Conservation (phyloP, 2,797 vertebrate genomes). For the Poeciliopsis infans region DNA sequence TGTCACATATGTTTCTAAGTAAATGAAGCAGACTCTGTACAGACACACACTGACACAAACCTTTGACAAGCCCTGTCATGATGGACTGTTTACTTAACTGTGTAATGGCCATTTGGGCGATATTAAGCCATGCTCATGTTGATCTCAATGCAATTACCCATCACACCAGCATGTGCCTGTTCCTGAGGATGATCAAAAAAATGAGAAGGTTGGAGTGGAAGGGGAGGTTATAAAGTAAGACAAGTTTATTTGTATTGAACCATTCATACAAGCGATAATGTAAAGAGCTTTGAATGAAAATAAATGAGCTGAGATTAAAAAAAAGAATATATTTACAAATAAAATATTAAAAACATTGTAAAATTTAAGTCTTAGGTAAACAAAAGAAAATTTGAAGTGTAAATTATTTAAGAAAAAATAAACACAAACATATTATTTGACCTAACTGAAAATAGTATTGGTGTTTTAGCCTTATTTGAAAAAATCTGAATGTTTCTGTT, state of each 20-base stretch:
- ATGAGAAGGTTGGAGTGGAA: background rate
- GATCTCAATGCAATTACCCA: conserved; percentile 64
- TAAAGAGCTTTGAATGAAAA: background rate
- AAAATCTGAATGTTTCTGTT: background rate
- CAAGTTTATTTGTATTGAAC: background rate
- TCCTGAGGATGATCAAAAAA: conserved; percentile 21
- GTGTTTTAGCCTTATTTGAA: background rate
- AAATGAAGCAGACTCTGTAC: background rate
- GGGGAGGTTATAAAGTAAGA: background rate
- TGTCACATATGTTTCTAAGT: background rate
- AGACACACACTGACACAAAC: conserved; percentile 1
- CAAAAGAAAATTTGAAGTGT: background rate
- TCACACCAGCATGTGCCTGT: conserved; percentile 42
- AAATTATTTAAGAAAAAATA: background rate
- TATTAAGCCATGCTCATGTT: conserved; percentile 45
- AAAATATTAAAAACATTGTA: background rate
- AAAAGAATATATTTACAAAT: background rate
- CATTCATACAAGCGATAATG: background rate
- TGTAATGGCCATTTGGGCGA: conserved; percentile 69
- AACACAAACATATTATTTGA: background rate
- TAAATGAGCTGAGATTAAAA: background rate
- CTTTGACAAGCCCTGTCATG: conserved; percentile 24
- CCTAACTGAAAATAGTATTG: background rate
- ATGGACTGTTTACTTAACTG: conserved; percentile 50
- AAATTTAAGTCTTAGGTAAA: background rate